phyloP scores from a whole-genome alignment of 2,888 invertebrate genomes.

The Drosophila meridionalis region DNA sequence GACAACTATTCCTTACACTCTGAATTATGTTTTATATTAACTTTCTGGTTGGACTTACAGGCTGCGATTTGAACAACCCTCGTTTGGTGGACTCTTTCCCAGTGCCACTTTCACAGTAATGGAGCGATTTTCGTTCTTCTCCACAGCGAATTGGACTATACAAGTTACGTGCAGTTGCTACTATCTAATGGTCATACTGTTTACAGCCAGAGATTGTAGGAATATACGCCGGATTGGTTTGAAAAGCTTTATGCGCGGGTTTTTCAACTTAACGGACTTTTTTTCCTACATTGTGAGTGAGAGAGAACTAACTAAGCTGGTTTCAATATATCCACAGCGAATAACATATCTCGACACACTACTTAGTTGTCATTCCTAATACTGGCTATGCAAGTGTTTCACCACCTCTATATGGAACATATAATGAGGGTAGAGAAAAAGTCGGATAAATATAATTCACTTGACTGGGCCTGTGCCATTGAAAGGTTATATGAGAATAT shows the following conservation, averaged over 20 bases:
- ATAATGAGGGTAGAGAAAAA: not conserved
- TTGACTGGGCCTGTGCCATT: constrained; percentile 40
- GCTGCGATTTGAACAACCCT: constrained; percentile 18
- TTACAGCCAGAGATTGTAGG: not conserved
- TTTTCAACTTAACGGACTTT: constrained; percentile 24
- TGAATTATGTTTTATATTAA: not conserved
- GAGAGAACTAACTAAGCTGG: not conserved
- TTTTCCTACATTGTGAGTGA: constrained; percentile 18
- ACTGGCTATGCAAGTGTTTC: constrained; percentile 18
- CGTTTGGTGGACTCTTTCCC: constrained; percentile 26
- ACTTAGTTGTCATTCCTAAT: constrained; percentile 21
- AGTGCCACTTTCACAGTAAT: not conserved
- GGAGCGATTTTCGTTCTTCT: constrained; percentile 22
- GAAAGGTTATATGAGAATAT: constrained; percentile 26
- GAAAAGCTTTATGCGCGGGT: not conserved
- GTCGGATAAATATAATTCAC: constrained; percentile 10
- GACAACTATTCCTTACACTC: not conserved
- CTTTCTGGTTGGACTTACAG: not conserved
- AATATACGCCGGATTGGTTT: constrained; percentile 2
- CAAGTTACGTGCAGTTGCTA: not conserved
- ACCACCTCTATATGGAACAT: not conserved
- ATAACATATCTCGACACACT: not conserved
- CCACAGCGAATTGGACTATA: not conserved
- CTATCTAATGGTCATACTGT: not conserved
- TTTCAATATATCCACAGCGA: not conserved